Percentiles rank a stretch among this genome's conserved stretches.
phyloP scores from a whole-genome alignment of 2,888 invertebrate species.

The Cacoxenus indagator region DNA sequence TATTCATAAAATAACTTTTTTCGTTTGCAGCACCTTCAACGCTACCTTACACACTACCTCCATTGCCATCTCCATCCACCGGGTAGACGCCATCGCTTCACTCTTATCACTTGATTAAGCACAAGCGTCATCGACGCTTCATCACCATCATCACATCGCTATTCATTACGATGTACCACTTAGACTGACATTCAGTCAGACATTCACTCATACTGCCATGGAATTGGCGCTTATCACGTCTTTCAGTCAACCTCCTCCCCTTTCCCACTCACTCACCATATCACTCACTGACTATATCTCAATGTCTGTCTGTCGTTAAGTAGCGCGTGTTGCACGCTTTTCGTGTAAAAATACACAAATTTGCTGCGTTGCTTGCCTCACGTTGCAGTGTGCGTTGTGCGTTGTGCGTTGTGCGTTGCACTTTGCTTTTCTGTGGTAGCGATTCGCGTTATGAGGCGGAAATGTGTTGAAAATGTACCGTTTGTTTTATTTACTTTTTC shows the following conservation, averaged over 20 bases:
- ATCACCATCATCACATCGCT: constrained; percentile 49
- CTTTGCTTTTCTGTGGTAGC: background rate
- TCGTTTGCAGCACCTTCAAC: too few relatives aligned
- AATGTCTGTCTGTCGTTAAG: constrained; percentile 50
- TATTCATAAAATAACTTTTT: too few relatives aligned
- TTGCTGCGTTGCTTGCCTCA: constrained; percentile 51
- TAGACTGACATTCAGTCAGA: constrained; percentile 6
- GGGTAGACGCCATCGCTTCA: constrained; percentile 27
- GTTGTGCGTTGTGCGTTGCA: too few relatives aligned
- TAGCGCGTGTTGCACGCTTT: constrained; percentile 43
- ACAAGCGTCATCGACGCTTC: constrained; percentile 64
- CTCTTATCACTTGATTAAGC: constrained; percentile 54
- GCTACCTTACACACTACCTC: too few relatives aligned
- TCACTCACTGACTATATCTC: constrained; percentile 12
- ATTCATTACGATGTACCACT: constrained; percentile 29
- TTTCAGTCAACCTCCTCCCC: too few relatives aligned
- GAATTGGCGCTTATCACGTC: background rate
- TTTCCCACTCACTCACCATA: constrained; percentile 24
- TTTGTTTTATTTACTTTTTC: constrained; percentile 42
- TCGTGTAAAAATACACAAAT: constrained; percentile 61
- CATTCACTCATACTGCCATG: background rate
- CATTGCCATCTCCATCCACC: too few relatives aligned
- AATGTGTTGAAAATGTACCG: constrained; percentile 35
- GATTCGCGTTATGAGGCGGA: constrained; percentile 1
- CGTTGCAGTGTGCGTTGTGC: too few relatives aligned